Evolutionary conservation across 2,113 vertebrate species (phyloP), one percentile per base, ranked within the genome.

Genomic region (Scopus umbretta): DNA sequence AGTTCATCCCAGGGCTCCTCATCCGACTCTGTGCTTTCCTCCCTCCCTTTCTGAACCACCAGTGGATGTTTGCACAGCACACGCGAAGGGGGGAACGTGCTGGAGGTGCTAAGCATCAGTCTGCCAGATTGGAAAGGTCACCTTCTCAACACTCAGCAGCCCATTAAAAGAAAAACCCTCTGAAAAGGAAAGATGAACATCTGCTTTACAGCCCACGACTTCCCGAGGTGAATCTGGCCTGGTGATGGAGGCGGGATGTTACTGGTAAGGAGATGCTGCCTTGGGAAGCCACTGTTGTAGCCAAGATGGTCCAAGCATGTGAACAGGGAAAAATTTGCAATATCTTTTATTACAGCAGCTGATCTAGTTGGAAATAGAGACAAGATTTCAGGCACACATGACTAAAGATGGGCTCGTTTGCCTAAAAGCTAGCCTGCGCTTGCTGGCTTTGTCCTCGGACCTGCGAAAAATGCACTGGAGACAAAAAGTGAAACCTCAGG

Each of bases 11-110:
- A 12, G 40, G 74, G 34, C 27, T 95, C 45, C 40, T 75, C 4
- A 0, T 72, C 38, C 65, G 56, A 8, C 26, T 87, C 78, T 27
- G n/a, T 2, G 3, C 38, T 71, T 52, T 75, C 30, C 38, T 59
- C 23, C 29, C 18, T 55, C 34, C 42, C 19, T 76, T 79, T 67
- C 59, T 30, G 26, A 84, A 7, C 30, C 17, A 45, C 16, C 3
- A 2, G 45, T 27, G 63, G 52, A 13, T 45, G 36, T 30, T 45
- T 73, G 7, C 42, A 27, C 1, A 1, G 36, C 7, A 2, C 23
- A 38, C 3, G 3, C 2, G 3, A 68, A 2, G 10, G 29, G 2
- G 7, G 10, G 3, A 14, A 14, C 2, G 1, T 6, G 11, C 50
- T 70, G 16, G 29, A 47, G n/a, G 25, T 80, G 42, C 40, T n/a